Evolutionary conservation across 1,140 invertebrate genomes (phyloP).

Genomic region (Dendrolimus punctatus): DNA sequence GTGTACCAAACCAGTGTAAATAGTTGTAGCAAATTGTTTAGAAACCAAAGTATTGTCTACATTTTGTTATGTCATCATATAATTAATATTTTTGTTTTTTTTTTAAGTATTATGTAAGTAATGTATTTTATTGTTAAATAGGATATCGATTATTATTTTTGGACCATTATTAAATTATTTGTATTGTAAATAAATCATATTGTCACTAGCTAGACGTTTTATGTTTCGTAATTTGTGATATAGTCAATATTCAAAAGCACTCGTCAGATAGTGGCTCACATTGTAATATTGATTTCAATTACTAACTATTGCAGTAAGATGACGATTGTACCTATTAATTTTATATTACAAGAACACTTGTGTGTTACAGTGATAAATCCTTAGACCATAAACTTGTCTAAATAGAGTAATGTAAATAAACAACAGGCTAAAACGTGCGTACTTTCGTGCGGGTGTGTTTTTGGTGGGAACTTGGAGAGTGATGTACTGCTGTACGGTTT

Average conservation of each 20-base stretch:
- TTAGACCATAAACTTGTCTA: not conserved
- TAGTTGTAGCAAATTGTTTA: conserved; percentile 23
- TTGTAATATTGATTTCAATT: not conserved
- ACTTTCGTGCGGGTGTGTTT: too few relatives aligned
- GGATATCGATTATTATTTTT: conserved; percentile 32
- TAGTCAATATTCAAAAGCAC: conserved; percentile 7
- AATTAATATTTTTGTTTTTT: conserved; percentile 13
- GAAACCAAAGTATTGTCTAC: conserved; percentile 51
- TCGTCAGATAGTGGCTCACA: too few relatives aligned
- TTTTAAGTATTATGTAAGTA: conserved; percentile 18
- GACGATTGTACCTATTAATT: conserved; percentile 15
- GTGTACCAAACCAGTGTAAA: conserved; percentile 9
- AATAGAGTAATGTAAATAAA: too few relatives aligned
- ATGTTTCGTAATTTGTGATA: conserved; percentile 22
- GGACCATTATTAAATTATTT: conserved; percentile 25
- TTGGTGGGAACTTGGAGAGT: too few relatives aligned
- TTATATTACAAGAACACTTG: conserved; percentile 6
- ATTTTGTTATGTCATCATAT: conserved; percentile 18
- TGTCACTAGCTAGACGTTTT: conserved; percentile 7
- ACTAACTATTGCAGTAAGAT: not conserved
- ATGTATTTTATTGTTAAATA: conserved; percentile 19
- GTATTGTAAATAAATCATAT: conserved; percentile 8
- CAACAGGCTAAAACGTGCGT: too few relatives aligned
- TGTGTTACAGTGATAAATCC: conserved; percentile 1
- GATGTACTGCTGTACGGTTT: too few relatives aligned